phyloP scores from a whole-genome alignment of 1,140 invertebrate genomes.

The Aplysia californica region DNA sequence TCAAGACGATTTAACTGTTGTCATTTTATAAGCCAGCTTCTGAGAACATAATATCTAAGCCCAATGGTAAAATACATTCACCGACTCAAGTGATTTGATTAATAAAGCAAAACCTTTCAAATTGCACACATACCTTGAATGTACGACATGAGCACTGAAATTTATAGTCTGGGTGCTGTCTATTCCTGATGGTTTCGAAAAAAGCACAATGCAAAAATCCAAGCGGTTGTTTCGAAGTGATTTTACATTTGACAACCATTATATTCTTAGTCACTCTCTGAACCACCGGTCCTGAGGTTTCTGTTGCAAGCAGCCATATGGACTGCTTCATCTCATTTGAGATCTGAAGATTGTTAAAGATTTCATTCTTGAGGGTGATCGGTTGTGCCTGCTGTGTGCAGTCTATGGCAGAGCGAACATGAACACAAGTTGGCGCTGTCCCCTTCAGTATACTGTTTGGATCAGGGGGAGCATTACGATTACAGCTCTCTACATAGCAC shows the following conservation, averaged over 20 bases:
- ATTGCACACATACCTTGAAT: slow-evolving; percentile 69
- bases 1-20: too few relatives aligned
- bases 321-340: slow-evolving; percentile 77
- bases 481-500: slow-evolving; percentile 78
- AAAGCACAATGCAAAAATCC: slow-evolving; percentile 82
- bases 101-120: too few relatives aligned
- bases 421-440: slow-evolving; percentile 71
- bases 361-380: slow-evolving; percentile 75
- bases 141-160: slow-evolving; percentile 76
- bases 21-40: too few relatives aligned
- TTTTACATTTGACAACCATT: slow-evolving; percentile 83
- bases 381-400: slow-evolving; percentile 76
- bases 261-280: slow-evolving; percentile 82
- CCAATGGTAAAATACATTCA: too few relatives aligned
- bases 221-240: slow-evolving; percentile 77
- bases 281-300: slow-evolving; percentile 77
- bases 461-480: slow-evolving; percentile 38
- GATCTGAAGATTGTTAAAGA: slow-evolving; percentile 75
- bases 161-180: slow-evolving; percentile 72
- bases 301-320: slow-evolving; percentile 75
- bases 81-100: too few relatives aligned
- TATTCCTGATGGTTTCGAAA: slow-evolving; percentile 71
- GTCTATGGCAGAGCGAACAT: slow-evolving; percentile 78
- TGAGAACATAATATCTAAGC: too few relatives aligned
- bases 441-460: slow-evolving; percentile 13